Percentiles rank a stretch among this genome's conserved stretches.
Conservation (phyloP, 2,113 vertebrate species). For the Corythornis cristatus region DNA sequence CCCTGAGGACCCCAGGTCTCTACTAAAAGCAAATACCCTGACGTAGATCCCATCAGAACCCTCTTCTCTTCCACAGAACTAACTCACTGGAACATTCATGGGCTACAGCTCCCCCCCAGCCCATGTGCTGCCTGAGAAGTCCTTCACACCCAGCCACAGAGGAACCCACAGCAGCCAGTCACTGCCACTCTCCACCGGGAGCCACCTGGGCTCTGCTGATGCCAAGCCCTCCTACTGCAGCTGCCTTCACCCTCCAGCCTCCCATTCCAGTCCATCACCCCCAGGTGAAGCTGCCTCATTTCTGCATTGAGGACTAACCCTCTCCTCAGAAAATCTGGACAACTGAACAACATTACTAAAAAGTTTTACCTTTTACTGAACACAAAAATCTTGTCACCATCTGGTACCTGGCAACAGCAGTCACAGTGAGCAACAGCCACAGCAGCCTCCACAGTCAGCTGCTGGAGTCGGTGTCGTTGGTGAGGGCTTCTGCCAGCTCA, state of each 20-base stretch:
- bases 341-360: not conserved
- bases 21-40: rapidly evolving
- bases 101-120: rapidly evolving
- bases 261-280: not conserved
- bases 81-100: rapidly evolving
- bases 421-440: constrained; percentile 24
- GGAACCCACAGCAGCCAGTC: rapidly evolving
- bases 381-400: constrained; percentile 59
- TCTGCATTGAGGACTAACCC: not conserved
- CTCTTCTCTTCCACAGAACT: not conserved
- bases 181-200: rapidly evolving
- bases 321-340: not conserved
- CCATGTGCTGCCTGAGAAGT: rapidly evolving
- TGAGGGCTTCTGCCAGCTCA: constrained; percentile 85
- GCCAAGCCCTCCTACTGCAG: not conserved
- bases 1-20: rapidly evolving
- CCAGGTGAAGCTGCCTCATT: not conserved
- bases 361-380: constrained; percentile 8
- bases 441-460: constrained; percentile 44
- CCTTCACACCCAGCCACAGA: not conserved
- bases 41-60: not conserved
- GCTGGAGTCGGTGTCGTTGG: constrained; percentile 72
- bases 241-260: not conserved
- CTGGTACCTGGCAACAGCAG: constrained; percentile 50
- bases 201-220: rapidly evolving